Evolutionary conservation across 2,113 vertebrate genomes (phyloP), one percentile per base, ranked within the genome.

Genomic region (Carassius gibelio): DNA sequence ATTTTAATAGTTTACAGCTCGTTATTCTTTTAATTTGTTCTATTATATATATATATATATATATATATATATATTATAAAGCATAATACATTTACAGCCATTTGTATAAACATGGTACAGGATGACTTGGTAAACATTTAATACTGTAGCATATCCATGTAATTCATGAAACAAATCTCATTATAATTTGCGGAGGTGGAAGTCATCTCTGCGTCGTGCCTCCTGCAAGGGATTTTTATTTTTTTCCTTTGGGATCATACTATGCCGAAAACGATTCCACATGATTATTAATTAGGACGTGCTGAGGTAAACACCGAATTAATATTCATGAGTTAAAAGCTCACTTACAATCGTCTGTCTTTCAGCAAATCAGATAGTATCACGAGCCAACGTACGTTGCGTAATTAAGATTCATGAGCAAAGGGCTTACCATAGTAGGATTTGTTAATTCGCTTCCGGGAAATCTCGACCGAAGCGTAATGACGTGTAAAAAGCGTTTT

Each of bases 361-460:
- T 61, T 61, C 4, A 78, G 17, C 30, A 17, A 78, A 38, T 80
- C 61, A 10, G 4, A 26, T 21, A 23, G 15, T 15, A 80, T 13
- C 30, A 66, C 23, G 48, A 23, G 21, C 15, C 14, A 64, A 11
- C 11, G 42, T 7, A 64, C 1, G 15, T 9, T 34, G 50, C 42
- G 23, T 30, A 17, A 21, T 66, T 6, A 68, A 68, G 30, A 81
- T 68, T 81, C 13, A 81, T 50, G n/a, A 81, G 8, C 45, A 0
- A 45, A 3, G 0, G 30, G 64, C 1, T 61, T 36, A 57, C 23
- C 61, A 14, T 81, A 81, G 62, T 68, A 68, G 62, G 79, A 52
- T 81, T 81, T 68, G 61, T 21, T 68, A 1, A 23, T 30, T 38
- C 30, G 21, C 66, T 82, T 82, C 81, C 81, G 81, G 66, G 79